phyloP scores from a whole-genome alignment of 2,113 vertebrate genomes.

The Psammodynastes pulverulentus region DNA sequence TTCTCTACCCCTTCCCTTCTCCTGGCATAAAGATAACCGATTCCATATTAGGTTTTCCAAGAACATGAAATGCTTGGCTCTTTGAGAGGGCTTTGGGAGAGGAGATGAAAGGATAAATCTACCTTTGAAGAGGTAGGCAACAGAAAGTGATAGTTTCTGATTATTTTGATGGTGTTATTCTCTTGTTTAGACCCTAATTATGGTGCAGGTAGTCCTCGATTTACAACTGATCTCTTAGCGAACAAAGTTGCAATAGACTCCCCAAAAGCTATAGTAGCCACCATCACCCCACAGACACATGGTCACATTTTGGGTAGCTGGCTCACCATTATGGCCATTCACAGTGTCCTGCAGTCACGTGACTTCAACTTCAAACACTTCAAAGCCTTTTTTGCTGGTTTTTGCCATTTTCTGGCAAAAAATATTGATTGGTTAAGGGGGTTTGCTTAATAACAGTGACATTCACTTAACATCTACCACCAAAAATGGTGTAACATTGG shows the following conservation, averaged over 20 bases:
- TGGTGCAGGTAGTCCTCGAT: neutral
- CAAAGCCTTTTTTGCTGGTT: neutral
- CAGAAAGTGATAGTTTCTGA: neutral
- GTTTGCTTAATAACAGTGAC: neutral
- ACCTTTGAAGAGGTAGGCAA: neutral
- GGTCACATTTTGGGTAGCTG: neutral
- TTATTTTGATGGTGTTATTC: neutral
- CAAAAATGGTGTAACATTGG: neutral
- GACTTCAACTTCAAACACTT: neutral
- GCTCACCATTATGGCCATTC: no score
- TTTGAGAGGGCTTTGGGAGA: neutral
- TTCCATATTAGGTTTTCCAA: neutral
- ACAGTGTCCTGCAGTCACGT: neutral
- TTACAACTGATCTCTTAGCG: neutral
- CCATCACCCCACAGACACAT: neutral
- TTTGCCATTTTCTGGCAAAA: neutral
- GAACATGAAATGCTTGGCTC: neutral
- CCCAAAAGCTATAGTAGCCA: neutral
- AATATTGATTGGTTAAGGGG: neutral
- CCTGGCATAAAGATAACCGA: neutral
- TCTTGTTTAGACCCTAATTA: neutral
- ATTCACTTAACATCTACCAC: neutral
- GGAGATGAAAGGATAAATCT: neutral
- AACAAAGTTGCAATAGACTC: neutral
- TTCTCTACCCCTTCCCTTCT: neutral